Evolutionary conservation across 2,113 vertebrate genomes (phyloP).

Genomic region (Ia io): DNA sequence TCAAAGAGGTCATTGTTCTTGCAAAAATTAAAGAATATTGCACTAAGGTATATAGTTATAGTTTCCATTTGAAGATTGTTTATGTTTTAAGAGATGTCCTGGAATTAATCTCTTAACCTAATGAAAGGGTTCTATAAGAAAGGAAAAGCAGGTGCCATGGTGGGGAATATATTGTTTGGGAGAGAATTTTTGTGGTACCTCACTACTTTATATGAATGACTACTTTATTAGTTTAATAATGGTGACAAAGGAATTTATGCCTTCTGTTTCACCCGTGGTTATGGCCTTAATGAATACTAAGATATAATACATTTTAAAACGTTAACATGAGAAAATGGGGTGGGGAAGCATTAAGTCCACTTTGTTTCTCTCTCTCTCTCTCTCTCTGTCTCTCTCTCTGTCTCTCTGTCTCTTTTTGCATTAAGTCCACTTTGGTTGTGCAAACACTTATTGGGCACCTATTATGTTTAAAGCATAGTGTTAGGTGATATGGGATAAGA

Average conservation of each 20-base stretch:
- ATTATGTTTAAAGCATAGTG: background rate
- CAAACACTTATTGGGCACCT: background rate
- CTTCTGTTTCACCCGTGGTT: background rate
- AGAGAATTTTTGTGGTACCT: background rate
- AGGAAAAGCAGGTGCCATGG: background rate
- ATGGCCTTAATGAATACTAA: background rate
- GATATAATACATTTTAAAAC: background rate
- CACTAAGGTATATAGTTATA: background rate
- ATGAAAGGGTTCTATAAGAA: background rate
- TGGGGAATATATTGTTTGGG: background rate
- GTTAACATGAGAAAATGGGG: background rate
- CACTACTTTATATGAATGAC: background rate
- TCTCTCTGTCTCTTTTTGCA: background rate
- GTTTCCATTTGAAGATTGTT: background rate
- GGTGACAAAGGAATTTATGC: background rate
- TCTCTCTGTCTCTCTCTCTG: too few species aligned
- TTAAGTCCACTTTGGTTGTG: background rate
- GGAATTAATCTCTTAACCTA: conserved; percentile 5
- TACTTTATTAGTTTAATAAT: background rate
- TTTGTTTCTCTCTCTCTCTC: background rate
- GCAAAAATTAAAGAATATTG: background rate
- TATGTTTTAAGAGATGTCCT: background rate
- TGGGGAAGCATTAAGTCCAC: background rate
- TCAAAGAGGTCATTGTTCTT: background rate
- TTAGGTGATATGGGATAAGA: background rate